Evolutionary conservation across 2,113 vertebrate species (phyloP), one percentile per base, ranked within the genome.

Genomic region (Thunnus thynnus): DNA sequence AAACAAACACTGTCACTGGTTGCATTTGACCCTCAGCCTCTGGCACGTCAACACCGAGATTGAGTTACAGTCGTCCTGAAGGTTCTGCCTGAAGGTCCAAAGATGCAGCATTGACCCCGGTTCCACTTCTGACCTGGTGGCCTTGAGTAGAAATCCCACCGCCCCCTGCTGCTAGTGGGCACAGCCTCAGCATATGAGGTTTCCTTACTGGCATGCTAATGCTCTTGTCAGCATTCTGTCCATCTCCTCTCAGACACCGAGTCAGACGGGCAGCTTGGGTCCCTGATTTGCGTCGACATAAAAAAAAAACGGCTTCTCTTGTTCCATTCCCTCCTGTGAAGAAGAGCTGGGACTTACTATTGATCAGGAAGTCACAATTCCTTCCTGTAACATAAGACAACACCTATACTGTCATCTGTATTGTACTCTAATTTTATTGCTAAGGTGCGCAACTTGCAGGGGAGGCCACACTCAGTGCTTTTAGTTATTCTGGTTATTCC

Each of bases 191-290:
- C 81, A 46, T 55, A 77, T 70, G 79, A 84, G 74, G 73, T 82
- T 82, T 83, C 73, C 74, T 90, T 50, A 44, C 60, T 74, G 83
- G 83, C 89, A 91, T 87, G 90, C 80, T 86, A 83, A 89, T 82
- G 62, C 85, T 83, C 85, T 78, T 56, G 89, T 94, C 91, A 93
- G 90, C 89, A 90, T 90, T 92, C 92, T 82, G 78, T 81, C 85
- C 80, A 51, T 91, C 72, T 86, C 74, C 41, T 50, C 57, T 80
- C 82, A 81, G 83, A 86, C 79, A 67, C 78, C 55, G 88, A 89
- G 80, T 84, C 82, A 83, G 78, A 77, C 78, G n/a, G 68, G 84
- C 83, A 84, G 86, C 70, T 61, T 3, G 13, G 69, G 64, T 47
- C 68, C 47, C 41, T 7, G 30, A 51, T 80, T 82, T 76, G 64